A percentile compares a stretch with the other conserved stretches of the same genome.
Evolutionary conservation across 2,797 vertebrate genomes (phyloP).

Genomic region (Chloroceryle amazona): DNA sequence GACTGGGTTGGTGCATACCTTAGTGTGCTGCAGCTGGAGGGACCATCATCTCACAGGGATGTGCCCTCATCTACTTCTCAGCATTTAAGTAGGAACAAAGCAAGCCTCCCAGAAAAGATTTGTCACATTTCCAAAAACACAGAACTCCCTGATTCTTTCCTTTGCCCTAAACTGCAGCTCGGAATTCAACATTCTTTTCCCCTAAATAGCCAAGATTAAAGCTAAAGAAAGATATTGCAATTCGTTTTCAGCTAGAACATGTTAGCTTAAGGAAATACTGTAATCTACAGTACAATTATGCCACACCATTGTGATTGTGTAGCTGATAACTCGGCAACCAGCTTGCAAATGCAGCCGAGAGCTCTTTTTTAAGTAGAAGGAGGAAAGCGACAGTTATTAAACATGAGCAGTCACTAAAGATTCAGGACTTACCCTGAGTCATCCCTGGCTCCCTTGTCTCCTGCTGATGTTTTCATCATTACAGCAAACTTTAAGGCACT

Average conservation of each 20-base stretch:
- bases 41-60: background rate
- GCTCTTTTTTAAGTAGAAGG: slow-evolving; percentile 25
- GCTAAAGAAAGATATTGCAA: background rate
- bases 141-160: background rate
- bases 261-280: slow-evolving; percentile 6
- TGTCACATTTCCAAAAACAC: background rate
- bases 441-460: slow-evolving; percentile 56
- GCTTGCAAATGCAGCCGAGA: background rate
- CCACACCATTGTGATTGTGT: background rate
- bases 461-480: slow-evolving; percentile 77
- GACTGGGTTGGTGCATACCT: background rate
- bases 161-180: background rate
- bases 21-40: background rate
- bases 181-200: background rate
- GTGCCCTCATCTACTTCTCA: background rate
- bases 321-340: background rate
- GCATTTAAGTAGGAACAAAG: slow-evolving; percentile 6
- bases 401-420: slow-evolving; percentile 27
- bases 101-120: background rate
- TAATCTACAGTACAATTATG: background rate
- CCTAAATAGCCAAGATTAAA: background rate
- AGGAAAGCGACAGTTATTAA: slow-evolving; percentile 1
- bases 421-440: slow-evolving; percentile 79
- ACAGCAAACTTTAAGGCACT: slow-evolving; percentile 34
- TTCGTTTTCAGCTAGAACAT: background rate